Conservation (phyloP, 1,140 invertebrate species). For the Nilaparvata lugens region DNA sequence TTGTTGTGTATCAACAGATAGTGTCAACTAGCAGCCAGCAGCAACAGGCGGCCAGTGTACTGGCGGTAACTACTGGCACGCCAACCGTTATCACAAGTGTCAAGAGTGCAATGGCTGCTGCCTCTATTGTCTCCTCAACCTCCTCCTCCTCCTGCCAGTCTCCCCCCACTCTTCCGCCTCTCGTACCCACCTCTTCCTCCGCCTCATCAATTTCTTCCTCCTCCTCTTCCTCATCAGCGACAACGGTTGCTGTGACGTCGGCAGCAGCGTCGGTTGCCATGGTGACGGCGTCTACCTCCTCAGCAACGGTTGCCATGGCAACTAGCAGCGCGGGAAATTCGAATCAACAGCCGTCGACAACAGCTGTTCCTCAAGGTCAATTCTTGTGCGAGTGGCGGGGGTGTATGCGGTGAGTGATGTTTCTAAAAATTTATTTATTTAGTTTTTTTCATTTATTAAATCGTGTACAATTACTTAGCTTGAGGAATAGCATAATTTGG, state of each 20-base stretch:
- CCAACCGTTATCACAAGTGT: no score
- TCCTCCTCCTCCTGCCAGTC: no score
- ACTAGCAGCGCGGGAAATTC: conserved; percentile 30
- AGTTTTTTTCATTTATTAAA: no score
- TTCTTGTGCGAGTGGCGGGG: conserved; percentile 89
- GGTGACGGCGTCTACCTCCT: conserved; percentile 3
- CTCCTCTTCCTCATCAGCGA: conserved; percentile 20
- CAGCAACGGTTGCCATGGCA: conserved; percentile 26
- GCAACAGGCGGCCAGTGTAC: conserved; percentile 23
- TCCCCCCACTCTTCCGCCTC: neutral
- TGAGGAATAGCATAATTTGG: no score
- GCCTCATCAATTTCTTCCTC: conserved; percentile 7
- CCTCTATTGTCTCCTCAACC: conserved; percentile 17
- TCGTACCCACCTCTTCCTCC: neutral
- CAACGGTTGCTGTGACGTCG: conserved; percentile 28
- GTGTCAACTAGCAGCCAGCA: neutral
- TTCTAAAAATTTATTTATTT: no score
- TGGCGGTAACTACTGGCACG: no score
- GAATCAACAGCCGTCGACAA: conserved; percentile 30
- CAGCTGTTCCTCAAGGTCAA: conserved; percentile 20
- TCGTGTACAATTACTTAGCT: no score
- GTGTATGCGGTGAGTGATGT: conserved; percentile 58
- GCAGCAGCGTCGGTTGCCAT: conserved; percentile 11
- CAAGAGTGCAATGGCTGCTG: no score
- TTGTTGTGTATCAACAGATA: no score